Percentiles rank a stretch among this genome's conserved stretches.
Evolutionary conservation across 2,113 vertebrate species (phyloP).

Genomic region (Heptranchias perlo): DNA sequence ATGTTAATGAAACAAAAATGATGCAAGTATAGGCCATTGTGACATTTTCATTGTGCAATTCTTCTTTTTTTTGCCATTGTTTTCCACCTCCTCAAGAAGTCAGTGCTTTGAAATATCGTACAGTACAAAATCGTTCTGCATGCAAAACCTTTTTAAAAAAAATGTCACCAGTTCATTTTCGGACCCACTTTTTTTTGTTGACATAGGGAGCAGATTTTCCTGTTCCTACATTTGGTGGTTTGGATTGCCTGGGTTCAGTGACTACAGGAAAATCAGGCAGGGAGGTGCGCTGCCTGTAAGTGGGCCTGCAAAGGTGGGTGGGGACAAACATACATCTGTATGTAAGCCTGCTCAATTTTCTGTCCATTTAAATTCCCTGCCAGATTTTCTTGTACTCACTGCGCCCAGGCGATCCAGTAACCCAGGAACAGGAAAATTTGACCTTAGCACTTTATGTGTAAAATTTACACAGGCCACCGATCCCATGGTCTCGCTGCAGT

Average conservation of each 20-base stretch:
- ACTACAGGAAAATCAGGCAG: no score
- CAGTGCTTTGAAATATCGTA: background rate
- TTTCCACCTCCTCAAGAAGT: background rate
- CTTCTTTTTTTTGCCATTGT: background rate
- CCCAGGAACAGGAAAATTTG: no score
- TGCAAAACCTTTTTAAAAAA: background rate
- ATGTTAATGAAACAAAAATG: background rate
- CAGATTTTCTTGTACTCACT: no score
- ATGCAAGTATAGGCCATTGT: background rate
- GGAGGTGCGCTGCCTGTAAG: no score
- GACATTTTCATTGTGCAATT: background rate
- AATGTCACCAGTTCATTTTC: background rate
- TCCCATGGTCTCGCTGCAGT: no score
- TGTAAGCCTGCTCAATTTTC: no score
- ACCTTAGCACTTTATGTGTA: no score
- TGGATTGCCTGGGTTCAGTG: background rate
- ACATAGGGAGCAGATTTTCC: background rate
- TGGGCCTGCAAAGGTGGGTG: no score
- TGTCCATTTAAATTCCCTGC: no score
- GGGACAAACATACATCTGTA: no score
- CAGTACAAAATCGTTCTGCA: background rate
- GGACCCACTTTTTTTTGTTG: background rate
- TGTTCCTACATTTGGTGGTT: background rate
- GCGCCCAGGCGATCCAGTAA: no score
- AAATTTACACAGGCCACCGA: no score